These are phyloP conservation scores for Hycleus cichorii DNA, from an alignment of 1,140 invertebrate genomes.

Conservation along the genomic window DNA sequence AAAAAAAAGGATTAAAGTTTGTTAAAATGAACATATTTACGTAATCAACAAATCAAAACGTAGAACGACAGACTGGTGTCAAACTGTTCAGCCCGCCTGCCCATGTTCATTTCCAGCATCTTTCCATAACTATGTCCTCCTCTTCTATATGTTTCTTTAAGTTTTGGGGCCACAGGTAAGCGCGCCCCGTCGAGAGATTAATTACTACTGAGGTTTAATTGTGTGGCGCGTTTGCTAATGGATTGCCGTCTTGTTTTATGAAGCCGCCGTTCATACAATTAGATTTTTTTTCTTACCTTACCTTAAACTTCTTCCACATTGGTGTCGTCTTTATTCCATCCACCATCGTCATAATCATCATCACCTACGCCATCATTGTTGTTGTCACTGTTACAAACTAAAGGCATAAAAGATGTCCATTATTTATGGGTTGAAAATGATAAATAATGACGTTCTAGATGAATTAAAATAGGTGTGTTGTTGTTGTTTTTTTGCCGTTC, in stretches of 20 bases:
- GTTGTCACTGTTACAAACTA: no score
- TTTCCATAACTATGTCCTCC: neutral
- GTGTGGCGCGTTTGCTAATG: constrained; percentile 23
- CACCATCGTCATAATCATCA: no score
- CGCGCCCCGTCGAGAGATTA: constrained; percentile 21
- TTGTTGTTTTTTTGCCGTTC: no score
- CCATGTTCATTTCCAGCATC: neutral
- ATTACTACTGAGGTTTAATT: constrained; percentile 23
- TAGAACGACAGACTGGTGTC: neutral
- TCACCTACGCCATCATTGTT: no score
- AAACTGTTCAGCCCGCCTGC: constrained; percentile 6
- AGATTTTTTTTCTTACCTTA: no score
- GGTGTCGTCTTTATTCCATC: no score
- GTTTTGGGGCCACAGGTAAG: neutral
- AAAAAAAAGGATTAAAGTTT: neutral
- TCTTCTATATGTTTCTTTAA: neutral
- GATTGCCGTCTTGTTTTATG: constrained; percentile 40
- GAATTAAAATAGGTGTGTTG: no score
- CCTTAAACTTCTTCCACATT: no score
- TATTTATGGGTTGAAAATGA: no score
- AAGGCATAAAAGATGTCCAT: no score
- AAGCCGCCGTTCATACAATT: neutral
- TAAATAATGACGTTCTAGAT: no score
- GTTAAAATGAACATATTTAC: constrained; percentile 11
- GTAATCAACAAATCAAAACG: constrained; percentile 12